Conservation (phyloP, 2,888 invertebrate genomes). For the Pediacus dermestoides region DNA sequence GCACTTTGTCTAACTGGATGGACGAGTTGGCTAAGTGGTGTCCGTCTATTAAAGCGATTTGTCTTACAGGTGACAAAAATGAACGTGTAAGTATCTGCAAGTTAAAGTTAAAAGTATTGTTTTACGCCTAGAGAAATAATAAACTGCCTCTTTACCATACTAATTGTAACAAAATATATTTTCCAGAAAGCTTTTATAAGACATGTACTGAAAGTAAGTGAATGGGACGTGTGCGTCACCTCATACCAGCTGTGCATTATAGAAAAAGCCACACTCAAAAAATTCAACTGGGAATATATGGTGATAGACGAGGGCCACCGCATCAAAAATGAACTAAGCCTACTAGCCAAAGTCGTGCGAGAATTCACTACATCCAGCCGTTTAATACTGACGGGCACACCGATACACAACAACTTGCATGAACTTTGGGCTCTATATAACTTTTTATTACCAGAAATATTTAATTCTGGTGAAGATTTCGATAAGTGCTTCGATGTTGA, state of each 20-base stretch:
- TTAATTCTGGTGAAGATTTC: constrained; percentile 96
- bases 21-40: constrained; percentile 98
- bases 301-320: constrained; percentile 99
- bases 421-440: constrained; percentile 97
- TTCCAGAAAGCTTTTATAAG: constrained; percentile 79
- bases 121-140: too few species aligned
- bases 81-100: too few species aligned
- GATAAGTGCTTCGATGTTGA: constrained; percentile 99
- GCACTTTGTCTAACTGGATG: constrained; percentile 97
- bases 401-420: constrained; percentile 96
- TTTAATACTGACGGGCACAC: constrained; percentile 92
- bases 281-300: constrained; percentile 98
- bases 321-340: constrained; percentile 99
- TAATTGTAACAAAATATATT: too few species aligned
- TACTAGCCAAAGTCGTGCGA: constrained; percentile 91
- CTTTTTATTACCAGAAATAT: constrained; percentile 96
- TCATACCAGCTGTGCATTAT: constrained; percentile 99
- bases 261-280: constrained; percentile 94
- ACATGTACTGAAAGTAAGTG: constrained; percentile 88
- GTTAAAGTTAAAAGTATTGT: too few species aligned
- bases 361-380: constrained; percentile 97
- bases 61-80: constrained; percentile 93
- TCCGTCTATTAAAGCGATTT: constrained; percentile 84
- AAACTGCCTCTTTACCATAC: too few species aligned
- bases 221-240: constrained; percentile 98